Conservation (phyloP, 1,140 invertebrate species). For the Scaptomyza graminum region DNA sequence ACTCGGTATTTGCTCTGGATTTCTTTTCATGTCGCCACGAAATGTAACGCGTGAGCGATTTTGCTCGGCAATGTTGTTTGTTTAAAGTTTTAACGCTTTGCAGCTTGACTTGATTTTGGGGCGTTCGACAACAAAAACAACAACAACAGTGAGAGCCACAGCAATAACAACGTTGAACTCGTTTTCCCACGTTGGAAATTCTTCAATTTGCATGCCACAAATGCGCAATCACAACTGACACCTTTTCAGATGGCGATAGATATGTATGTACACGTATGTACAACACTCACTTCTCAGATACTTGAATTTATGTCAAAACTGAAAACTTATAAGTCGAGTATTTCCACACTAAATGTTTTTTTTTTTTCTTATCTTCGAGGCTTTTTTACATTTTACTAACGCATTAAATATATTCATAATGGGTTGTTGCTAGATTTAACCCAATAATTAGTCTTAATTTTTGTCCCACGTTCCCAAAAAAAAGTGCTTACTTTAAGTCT, state of each 20-base stretch:
- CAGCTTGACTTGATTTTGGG: conserved; percentile 68
- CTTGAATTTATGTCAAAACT: conserved; percentile 27
- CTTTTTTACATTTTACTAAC: too few species aligned
- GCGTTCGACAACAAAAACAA: conserved; percentile 46
- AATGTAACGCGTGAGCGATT: conserved; percentile 67
- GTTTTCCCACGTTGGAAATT: conserved; percentile 81
- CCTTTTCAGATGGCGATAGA: conserved; percentile 60
- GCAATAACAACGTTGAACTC: conserved; percentile 54
- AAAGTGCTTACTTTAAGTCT: conserved; percentile 30
- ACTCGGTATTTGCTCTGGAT: conserved; percentile 50
- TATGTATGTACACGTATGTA: conserved; percentile 7
- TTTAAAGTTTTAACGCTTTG: conserved; percentile 75
- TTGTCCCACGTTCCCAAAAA: conserved; percentile 71
- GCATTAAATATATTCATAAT: background rate
- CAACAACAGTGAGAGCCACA: conserved; percentile 25
- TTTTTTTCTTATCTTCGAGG: conserved; percentile 5
- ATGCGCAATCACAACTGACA: conserved; percentile 73
- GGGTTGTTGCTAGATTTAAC: background rate
- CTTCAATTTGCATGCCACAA: conserved; percentile 78
- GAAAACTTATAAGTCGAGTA: conserved; percentile 15
- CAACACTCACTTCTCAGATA: conserved; percentile 41
- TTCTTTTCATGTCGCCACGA: conserved; percentile 50
- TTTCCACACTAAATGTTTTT: conserved; percentile 6
- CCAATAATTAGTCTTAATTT: background rate
- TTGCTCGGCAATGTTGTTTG: conserved; percentile 61